Conservation (phyloP, 2,888 invertebrate genomes). For the Griposia aprilina region DNA sequence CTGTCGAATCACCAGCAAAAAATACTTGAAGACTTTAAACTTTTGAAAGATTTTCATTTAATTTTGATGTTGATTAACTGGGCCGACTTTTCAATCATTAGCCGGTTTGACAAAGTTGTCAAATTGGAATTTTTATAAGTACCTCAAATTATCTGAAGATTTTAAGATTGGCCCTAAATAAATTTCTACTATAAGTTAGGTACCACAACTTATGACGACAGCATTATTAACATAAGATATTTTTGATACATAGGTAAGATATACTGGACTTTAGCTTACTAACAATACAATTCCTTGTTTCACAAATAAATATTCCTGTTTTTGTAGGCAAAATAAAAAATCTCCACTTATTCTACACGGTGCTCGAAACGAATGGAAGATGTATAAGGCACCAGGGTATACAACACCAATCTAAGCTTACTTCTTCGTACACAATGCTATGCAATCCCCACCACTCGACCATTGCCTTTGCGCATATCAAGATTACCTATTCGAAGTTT, state of each 20-base stretch:
- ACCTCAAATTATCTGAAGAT: neutral
- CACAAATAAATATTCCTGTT: constrained; percentile 43
- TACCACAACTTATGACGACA: neutral
- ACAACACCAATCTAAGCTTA: constrained; percentile 55
- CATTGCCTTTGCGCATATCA: neutral
- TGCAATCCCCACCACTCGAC: neutral
- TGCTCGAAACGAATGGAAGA: constrained; percentile 75
- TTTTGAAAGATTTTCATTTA: no score
- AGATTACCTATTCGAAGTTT: neutral
- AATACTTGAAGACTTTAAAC: neutral
- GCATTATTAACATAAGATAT: constrained; percentile 9
- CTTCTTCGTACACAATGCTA: neutral
- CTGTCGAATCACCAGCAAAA: neutral
- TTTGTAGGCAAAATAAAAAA: constrained; percentile 67
- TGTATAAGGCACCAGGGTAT: constrained; percentile 83
- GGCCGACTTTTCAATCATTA: neutral
- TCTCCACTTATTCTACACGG: constrained; percentile 62
- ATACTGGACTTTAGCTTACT: constrained; percentile 39
- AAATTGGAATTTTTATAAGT: neutral
- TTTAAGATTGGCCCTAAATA: neutral
- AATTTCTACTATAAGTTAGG: neutral
- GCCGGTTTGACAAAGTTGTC: neutral
- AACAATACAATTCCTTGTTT: constrained; percentile 34
- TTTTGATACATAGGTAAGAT: constrained; percentile 10
- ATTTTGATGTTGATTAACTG: neutral